phyloP scores from a whole-genome alignment of 2,113 vertebrate genomes.

The Sprattus sprattus region DNA sequence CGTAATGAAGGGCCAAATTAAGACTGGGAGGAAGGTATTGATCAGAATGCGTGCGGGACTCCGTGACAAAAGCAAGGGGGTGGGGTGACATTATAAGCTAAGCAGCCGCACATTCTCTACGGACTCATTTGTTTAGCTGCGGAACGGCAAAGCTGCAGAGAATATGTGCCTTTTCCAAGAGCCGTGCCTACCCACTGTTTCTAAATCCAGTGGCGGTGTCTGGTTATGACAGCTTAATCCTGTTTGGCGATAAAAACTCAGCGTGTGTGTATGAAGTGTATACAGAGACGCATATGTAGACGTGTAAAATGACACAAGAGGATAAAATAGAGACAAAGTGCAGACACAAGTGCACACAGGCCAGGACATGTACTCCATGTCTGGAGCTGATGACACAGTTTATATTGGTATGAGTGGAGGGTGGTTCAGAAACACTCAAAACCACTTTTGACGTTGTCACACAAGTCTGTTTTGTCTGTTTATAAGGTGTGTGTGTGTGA shows the following conservation, averaged over 20 bases:
- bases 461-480: not conserved
- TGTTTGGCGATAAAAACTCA: not conserved
- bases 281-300: not conserved
- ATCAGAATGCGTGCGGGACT: conserved; percentile 60
- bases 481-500: not conserved
- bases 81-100: not conserved
- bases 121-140: not conserved
- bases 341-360: not conserved
- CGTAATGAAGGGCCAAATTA: conserved; percentile 71
- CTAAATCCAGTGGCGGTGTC: conserved; percentile 11
- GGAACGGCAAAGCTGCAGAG: not conserved
- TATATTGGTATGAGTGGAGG: not conserved
- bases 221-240: conserved; percentile 13
- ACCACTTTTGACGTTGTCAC: conserved; percentile 19
- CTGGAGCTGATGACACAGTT: not conserved
- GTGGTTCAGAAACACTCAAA: not conserved
- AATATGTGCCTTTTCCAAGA: not conserved
- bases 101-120: not conserved
- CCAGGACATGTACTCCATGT: not conserved
- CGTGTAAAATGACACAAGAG: conserved; percentile 11
- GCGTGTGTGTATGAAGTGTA: not conserved
- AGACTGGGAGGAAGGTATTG: conserved; percentile 63
- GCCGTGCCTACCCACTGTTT: too few relatives aligned
- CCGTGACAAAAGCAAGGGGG: conserved; percentile 52
- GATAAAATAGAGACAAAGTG: not conserved